A percentile compares a stretch with the other conserved stretches of the same genome.
Evolutionary conservation across 2,888 invertebrate genomes (phyloP).

Genomic region (Piscicola geometra): DNA sequence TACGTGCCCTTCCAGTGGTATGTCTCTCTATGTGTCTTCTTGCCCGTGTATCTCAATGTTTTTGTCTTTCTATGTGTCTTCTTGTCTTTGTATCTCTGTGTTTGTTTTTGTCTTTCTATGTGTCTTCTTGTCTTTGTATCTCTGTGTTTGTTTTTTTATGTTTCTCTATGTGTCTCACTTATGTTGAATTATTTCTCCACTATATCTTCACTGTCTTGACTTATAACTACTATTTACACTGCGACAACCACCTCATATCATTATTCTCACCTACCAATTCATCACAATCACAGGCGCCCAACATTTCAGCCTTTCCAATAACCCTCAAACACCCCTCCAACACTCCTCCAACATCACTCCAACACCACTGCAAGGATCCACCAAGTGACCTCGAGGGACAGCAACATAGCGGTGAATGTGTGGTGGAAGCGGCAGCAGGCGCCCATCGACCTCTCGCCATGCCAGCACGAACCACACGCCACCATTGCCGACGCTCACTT

Average conservation of each 20-base stretch:
- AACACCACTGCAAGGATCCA: conserved; percentile 47
- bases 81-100: background rate
- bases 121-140: background rate
- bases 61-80: background rate
- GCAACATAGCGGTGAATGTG: conserved; percentile 52
- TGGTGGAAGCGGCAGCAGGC: conserved; percentile 50
- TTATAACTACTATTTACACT: too few relatives aligned
- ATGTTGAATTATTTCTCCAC: too few relatives aligned
- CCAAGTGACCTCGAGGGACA: conserved; percentile 51
- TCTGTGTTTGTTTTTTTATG: too few relatives aligned
- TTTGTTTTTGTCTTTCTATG: background rate
- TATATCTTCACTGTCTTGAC: too few relatives aligned
- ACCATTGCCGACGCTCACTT: background rate
- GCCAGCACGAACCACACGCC: background rate
- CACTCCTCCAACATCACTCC: background rate
- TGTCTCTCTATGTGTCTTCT: conserved; percentile 34
- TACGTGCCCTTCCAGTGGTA: conserved; percentile 53
- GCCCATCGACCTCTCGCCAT: conserved; percentile 1
- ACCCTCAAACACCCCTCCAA: too few relatives aligned
- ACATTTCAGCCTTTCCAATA: background rate
- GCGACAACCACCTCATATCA: too few relatives aligned
- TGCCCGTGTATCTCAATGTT: background rate
- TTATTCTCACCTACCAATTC: background rate
- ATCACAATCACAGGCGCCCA: background rate
- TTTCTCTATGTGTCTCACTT: too few relatives aligned